Evolutionary conservation across 2,888 invertebrate genomes (phyloP).

Genomic region (Drosophila tanythrix): DNA sequence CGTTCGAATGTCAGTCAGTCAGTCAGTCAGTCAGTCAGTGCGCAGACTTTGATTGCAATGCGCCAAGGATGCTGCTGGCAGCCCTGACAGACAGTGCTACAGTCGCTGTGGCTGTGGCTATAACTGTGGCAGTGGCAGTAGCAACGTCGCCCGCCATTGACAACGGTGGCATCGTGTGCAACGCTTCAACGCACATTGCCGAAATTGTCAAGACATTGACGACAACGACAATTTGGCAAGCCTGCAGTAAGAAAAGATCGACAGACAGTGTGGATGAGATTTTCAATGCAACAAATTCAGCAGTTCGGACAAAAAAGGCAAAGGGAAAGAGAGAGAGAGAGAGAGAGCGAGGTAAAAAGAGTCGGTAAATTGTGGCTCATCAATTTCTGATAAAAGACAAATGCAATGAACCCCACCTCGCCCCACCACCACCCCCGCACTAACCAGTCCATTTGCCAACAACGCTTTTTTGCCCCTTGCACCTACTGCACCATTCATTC

Average conservation of each 20-base stretch:
- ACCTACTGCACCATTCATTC: neutral
- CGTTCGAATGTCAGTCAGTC: slow-evolving; percentile 9
- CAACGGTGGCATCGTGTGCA: slow-evolving; percentile 35
- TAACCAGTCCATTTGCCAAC: neutral
- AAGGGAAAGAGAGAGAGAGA: neutral
- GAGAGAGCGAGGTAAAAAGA: slow-evolving; percentile 5
- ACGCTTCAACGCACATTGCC: slow-evolving; percentile 74
- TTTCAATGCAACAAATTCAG: slow-evolving; percentile 9
- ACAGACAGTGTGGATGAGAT: slow-evolving; percentile 1
- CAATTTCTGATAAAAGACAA: slow-evolving; percentile 49
- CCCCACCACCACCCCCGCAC: no score
- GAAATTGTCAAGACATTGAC: slow-evolving; percentile 69
- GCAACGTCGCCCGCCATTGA: slow-evolving; percentile 2
- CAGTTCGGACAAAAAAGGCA: neutral
- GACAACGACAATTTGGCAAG: slow-evolving; percentile 33
- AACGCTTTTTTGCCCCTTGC: neutral
- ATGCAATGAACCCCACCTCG: neutral
- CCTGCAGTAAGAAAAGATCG: slow-evolving; percentile 3
- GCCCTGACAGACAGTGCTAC: slow-evolving; percentile 20
- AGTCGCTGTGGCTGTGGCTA: slow-evolving; percentile 14
- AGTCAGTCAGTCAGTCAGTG: slow-evolving; percentile 62
- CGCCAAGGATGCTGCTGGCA: slow-evolving; percentile 70
- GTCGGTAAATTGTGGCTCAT: slow-evolving; percentile 62
- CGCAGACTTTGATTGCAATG: slow-evolving; percentile 77
- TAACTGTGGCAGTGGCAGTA: slow-evolving; percentile 7